phyloP scores from a whole-genome alignment of 2,888 invertebrate genomes.

The Calliopum simillimum region DNA sequence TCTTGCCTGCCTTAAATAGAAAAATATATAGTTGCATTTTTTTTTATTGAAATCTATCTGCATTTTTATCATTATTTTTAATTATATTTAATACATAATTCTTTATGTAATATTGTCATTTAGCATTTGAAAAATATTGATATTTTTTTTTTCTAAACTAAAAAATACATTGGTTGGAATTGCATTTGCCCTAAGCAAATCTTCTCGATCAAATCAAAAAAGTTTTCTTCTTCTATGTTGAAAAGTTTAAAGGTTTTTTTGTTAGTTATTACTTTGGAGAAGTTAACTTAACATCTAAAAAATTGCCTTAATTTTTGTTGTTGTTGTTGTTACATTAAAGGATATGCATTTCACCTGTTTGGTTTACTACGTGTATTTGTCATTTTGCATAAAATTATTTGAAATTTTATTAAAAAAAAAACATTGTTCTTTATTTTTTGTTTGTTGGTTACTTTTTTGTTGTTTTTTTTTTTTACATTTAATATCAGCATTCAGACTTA shows the following conservation, averaged over 20 bases:
- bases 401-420: no score
- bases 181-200: constrained; percentile 15
- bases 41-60: constrained; percentile 39
- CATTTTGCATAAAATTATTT: no score
- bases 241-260: not conserved
- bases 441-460: constrained; percentile 43
- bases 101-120: constrained; percentile 56
- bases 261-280: not conserved
- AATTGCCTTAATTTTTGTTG: constrained; percentile 14
- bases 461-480: constrained; percentile 55
- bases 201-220: constrained; percentile 17
- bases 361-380: not conserved
- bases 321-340: constrained; percentile 13
- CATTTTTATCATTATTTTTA: constrained; percentile 41
- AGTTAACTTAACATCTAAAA: constrained; percentile 14
- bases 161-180: constrained; percentile 17
- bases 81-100: constrained; percentile 37
- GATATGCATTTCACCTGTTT: constrained; percentile 30
- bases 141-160: constrained; percentile 21
- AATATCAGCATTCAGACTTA: constrained; percentile 72
- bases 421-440: not conserved
- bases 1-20: constrained; percentile 42
- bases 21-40: constrained; percentile 39
- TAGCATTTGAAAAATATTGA: constrained; percentile 58
- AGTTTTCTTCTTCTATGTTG: not conserved